Conservation (phyloP, 2,888 invertebrate species). For the Drosophila colorata region DNA sequence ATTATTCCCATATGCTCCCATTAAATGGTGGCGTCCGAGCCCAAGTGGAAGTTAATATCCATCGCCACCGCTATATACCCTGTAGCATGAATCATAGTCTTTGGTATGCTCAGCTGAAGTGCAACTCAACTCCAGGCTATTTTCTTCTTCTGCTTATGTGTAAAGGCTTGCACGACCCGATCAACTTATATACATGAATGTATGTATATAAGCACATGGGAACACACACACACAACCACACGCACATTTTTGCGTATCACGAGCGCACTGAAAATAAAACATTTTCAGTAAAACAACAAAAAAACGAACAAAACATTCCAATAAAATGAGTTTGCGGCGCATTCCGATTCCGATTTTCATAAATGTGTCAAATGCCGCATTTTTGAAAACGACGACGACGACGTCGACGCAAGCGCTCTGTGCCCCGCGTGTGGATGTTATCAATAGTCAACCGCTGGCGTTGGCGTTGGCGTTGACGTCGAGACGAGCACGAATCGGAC, state of each 20-base stretch:
- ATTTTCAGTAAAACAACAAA: conserved; percentile 54
- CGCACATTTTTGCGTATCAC: conserved; percentile 28
- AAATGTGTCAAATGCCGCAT: conserved; percentile 80
- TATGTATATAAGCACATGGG: conserved; percentile 4
- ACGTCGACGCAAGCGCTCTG: conserved; percentile 26
- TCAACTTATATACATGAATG: conserved; percentile 7
- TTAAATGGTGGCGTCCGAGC: conserved; percentile 24
- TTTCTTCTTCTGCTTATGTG: conserved; percentile 19
- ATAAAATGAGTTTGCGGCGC: conserved; percentile 77
- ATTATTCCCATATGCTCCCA: neutral
- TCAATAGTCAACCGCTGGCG: conserved; percentile 41
- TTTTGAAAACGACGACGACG: conserved; percentile 59
- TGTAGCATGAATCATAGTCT: conserved; percentile 45
- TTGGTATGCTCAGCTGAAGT: conserved; percentile 40
- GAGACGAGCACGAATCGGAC: conserved; percentile 53
- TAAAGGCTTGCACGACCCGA: conserved; percentile 33
- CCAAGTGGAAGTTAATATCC: conserved; percentile 14
- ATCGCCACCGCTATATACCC: conserved; percentile 15
- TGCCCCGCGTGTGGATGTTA: conserved; percentile 49
- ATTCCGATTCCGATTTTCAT: conserved; percentile 80
- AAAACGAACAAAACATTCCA: conserved; percentile 67
- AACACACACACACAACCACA: conserved; percentile 1
- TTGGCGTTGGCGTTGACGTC: conserved; percentile 29
- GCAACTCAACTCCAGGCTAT: conserved; percentile 37
- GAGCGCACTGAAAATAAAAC: conserved; percentile 58